These are phyloP conservation scores for Apis laboriosa DNA, from an alignment of 1,140 invertebrate genomes.

Conservation along the genomic window DNA sequence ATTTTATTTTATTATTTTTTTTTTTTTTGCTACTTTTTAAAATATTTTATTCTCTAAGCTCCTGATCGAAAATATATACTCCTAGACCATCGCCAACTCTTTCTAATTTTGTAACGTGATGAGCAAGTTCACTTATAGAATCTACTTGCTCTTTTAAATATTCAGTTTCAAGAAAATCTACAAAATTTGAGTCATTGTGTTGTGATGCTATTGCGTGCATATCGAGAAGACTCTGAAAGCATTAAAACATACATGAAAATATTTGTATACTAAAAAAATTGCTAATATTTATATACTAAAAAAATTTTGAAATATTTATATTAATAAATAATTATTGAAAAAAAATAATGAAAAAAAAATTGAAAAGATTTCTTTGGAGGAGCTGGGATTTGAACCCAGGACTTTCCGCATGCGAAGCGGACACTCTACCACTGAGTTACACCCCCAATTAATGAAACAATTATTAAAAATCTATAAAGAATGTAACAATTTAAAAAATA, in stretches of 20 bases:
- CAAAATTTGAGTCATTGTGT: slow-evolving; percentile 87
- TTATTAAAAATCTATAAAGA: slow-evolving; percentile 16
- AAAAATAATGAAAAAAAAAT: slow-evolving; percentile 43
- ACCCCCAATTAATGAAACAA: slow-evolving; percentile 62
- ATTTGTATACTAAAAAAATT: neutral
- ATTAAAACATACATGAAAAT: neutral
- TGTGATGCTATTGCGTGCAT: slow-evolving; percentile 85
- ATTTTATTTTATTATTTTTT: neutral
- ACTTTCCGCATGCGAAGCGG: slow-evolving; percentile 79
- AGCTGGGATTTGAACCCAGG: slow-evolving; percentile 79
- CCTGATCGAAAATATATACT: slow-evolving; percentile 88
- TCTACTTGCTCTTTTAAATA: slow-evolving; percentile 90
- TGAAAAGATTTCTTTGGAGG: slow-evolving; percentile 60
- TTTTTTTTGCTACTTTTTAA: neutral
- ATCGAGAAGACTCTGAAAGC: slow-evolving; percentile 83
- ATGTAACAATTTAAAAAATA: neutral
- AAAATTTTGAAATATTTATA: neutral
- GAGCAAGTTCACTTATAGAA: slow-evolving; percentile 87
- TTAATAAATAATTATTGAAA: slow-evolving; percentile 7
- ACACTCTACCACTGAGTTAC: slow-evolving; percentile 79
- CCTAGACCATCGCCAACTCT: slow-evolving; percentile 88
- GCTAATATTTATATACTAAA: no score
- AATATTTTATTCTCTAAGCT: slow-evolving; percentile 74
- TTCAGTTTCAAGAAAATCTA: slow-evolving; percentile 87
- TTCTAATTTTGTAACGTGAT: slow-evolving; percentile 87